Percentiles rank a stretch among this genome's conserved stretches.
Evolutionary conservation across 1,140 invertebrate species (phyloP).

Genomic region (Contarinia nasturtii): DNA sequence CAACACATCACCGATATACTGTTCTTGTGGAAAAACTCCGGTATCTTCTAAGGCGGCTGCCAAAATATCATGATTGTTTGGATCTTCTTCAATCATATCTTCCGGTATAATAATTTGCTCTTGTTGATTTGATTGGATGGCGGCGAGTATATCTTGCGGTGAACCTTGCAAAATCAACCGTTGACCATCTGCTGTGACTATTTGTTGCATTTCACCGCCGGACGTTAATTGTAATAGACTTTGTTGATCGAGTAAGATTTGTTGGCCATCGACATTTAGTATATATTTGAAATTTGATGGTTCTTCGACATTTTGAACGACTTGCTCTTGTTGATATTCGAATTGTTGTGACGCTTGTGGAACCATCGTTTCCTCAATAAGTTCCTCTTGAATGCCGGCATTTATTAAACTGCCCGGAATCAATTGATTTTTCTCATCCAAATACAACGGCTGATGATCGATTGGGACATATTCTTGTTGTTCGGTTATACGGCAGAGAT

Average conservation of each 20-base stretch:
- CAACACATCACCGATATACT: constrained; percentile 1
- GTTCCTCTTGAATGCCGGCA: not conserved
- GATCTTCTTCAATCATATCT: constrained; percentile 13
- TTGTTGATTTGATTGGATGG: constrained; percentile 6
- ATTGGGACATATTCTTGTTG: constrained; percentile 46
- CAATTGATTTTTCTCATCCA: constrained; percentile 30
- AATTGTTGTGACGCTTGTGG: not conserved
- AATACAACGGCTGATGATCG: constrained; percentile 42
- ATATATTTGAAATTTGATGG: not conserved
- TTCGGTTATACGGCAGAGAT: constrained; percentile 35
- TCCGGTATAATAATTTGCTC: constrained; percentile 2
- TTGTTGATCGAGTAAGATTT: constrained; percentile 12
- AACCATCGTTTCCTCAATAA: not conserved
- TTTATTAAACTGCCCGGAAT: constrained; percentile 20
- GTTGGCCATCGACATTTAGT: constrained; percentile 19
- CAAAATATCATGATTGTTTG: constrained; percentile 45
- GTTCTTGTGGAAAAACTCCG: not conserved
- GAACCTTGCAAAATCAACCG: constrained; percentile 7
- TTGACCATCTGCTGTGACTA: constrained; percentile 7
- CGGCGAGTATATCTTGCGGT: constrained; percentile 7
- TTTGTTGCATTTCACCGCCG: constrained; percentile 4
- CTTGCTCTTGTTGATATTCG: not conserved
- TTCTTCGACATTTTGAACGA: not conserved
- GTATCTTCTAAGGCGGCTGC: constrained; percentile 44
- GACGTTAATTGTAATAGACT: constrained; percentile 9